These are phyloP conservation scores for Drosophila pallidifrons DNA, from an alignment of 1,140 invertebrate species.

Conservation along the genomic window DNA sequence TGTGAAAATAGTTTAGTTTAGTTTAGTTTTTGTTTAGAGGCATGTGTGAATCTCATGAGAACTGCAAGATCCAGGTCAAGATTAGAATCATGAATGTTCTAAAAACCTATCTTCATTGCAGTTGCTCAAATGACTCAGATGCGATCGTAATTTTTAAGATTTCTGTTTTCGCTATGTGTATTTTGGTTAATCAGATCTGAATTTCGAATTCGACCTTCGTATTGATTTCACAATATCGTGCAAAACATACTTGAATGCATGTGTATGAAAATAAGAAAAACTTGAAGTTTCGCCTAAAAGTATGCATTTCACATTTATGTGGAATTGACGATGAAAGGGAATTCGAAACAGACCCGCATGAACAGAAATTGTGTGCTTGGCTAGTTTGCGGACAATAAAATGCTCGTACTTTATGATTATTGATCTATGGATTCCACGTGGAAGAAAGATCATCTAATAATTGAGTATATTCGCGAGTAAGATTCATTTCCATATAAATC, in stretches of 20 bases:
- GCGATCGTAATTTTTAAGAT: slow-evolving; percentile 78
- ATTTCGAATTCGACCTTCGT: slow-evolving; percentile 46
- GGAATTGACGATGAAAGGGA: not conserved
- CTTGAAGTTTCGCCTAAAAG: not conserved
- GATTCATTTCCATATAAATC: slow-evolving; percentile 22
- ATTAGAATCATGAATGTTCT: too few species aligned
- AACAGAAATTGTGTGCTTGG: slow-evolving; percentile 74
- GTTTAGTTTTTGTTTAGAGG: slow-evolving; percentile 30
- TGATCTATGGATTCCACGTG: slow-evolving; percentile 25
- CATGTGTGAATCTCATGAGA: slow-evolving; percentile 27
- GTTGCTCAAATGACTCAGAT: slow-evolving; percentile 22
- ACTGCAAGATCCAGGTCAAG: not conserved
- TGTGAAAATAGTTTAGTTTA: slow-evolving; percentile 40
- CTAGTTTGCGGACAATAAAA: slow-evolving; percentile 73
- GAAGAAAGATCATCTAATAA: slow-evolving; percentile 45
- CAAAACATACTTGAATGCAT: not conserved
- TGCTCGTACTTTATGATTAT: slow-evolving; percentile 41
- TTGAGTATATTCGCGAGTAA: slow-evolving; percentile 32
- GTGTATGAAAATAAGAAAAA: not conserved
- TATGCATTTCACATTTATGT: slow-evolving; percentile 5
- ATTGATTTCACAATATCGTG: slow-evolving; percentile 4
- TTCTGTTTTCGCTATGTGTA: slow-evolving; percentile 42
- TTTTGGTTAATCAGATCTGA: slow-evolving; percentile 36
- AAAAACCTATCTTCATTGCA: not conserved
- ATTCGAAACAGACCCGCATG: slow-evolving; percentile 7